These are phyloP conservation scores for Armadillidium nasatum DNA, from an alignment of 1,140 invertebrate genomes.

Conservation along the genomic window DNA sequence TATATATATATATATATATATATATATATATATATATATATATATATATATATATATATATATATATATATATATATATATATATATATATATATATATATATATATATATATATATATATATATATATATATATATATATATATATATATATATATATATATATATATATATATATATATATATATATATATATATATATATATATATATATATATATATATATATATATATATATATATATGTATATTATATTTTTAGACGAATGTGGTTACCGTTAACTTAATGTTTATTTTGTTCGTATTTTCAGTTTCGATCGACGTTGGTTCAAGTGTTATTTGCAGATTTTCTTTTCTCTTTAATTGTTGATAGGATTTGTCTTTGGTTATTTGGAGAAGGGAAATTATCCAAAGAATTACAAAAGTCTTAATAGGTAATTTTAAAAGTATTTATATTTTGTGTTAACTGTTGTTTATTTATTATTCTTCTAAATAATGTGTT, in stretches of 20 bases:
- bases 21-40: too few relatives aligned
- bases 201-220: not conserved
- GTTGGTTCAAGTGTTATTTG: slow-evolving; percentile 69
- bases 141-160: not conserved
- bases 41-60: too few relatives aligned
- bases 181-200: not conserved
- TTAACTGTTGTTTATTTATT: too few relatives aligned
- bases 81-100: too few relatives aligned
- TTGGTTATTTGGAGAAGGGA: slow-evolving; percentile 81
- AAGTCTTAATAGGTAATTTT: not conserved
- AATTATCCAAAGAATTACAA: slow-evolving; percentile 47
- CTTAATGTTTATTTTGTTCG: not conserved
- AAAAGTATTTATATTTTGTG: not conserved
- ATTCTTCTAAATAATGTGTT: too few relatives aligned
- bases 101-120: too few relatives aligned
- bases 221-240: too few relatives aligned
- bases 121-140: not conserved
- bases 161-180: not conserved
- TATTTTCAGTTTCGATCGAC: slow-evolving; percentile 70
- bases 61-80: too few relatives aligned
- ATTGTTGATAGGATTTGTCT: slow-evolving; percentile 76
- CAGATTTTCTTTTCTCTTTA: slow-evolving; percentile 77
- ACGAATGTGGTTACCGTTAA: not conserved
- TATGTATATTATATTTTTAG: not conserved
- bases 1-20: too few relatives aligned